A percentile compares a stretch with the other conserved stretches of the same genome.
Conservation (phyloP, 2,797 vertebrate species). For the Orestias chungarensis region DNA sequence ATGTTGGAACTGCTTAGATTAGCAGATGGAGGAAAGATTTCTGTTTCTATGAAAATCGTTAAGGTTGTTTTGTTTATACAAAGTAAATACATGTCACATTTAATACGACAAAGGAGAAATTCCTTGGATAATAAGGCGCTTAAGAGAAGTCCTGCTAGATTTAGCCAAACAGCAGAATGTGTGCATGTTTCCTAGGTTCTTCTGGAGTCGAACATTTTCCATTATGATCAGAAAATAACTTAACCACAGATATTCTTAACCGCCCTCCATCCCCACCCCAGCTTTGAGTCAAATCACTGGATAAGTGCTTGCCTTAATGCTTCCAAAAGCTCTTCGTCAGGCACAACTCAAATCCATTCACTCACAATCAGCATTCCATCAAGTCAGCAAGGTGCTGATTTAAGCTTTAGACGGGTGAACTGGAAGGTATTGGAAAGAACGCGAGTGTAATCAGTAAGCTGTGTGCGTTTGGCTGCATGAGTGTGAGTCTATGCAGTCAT, state of each 20-base stretch:
- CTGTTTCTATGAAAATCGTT: not conserved
- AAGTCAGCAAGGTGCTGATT: slow-evolving; percentile 59
- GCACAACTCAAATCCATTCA: slow-evolving; percentile 53
- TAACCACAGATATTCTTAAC: slow-evolving; percentile 20
- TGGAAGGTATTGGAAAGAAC: slow-evolving; percentile 33
- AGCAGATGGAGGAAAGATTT: not conserved
- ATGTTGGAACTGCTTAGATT: slow-evolving; percentile 15
- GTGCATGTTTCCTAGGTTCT: slow-evolving; percentile 50
- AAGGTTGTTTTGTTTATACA: not conserved
- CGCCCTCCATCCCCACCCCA: not conserved
- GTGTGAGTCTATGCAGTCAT: slow-evolving; percentile 42
- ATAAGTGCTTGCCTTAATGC: slow-evolving; percentile 50
- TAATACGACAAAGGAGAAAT: slow-evolving; percentile 3
- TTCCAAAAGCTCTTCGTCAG: slow-evolving; percentile 49
- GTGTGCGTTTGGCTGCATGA: slow-evolving; percentile 24
- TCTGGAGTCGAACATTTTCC: slow-evolving; percentile 72
- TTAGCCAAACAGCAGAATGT: slow-evolving; percentile 63
- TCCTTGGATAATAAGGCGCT: slow-evolving; percentile 13
- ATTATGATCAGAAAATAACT: slow-evolving; percentile 24
- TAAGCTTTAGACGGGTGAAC: slow-evolving; percentile 35
- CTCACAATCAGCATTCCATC: slow-evolving; percentile 66
- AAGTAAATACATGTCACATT: not conserved
- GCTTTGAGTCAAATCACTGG: slow-evolving; percentile 40
- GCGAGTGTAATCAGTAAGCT: slow-evolving; percentile 31
- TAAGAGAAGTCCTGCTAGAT: slow-evolving; percentile 5